These are phyloP conservation scores for Sebastes itinus DNA, from an alignment of 2,797 vertebrate species.

Conservation along the genomic window DNA sequence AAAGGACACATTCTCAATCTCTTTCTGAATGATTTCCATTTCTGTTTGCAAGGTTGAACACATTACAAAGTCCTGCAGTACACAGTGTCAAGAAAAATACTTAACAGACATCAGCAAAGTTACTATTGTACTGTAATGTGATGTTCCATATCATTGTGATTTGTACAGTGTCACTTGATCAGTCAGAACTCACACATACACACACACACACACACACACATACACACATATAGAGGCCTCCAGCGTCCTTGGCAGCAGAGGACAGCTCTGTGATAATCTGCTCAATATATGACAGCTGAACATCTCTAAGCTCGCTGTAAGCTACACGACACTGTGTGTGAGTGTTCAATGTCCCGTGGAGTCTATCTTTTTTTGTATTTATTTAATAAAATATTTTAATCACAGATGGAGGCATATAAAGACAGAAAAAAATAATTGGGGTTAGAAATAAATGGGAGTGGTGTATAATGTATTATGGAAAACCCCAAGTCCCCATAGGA, in stretches of 20 bases:
- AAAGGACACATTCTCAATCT: neutral
- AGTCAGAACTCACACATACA: neutral
- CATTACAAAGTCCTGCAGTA: neutral
- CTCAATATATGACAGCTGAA: slow-evolving; percentile 54
- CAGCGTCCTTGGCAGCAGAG: slow-evolving; percentile 32
- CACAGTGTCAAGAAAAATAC: neutral
- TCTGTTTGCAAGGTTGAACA: neutral
- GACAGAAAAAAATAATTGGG: neutral
- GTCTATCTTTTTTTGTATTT: neutral
- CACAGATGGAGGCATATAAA: neutral
- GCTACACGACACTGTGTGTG: slow-evolving; percentile 1
- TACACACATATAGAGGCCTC: neutral
- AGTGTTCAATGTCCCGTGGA: neutral
- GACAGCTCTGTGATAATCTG: slow-evolving; percentile 50
- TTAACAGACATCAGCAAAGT: neutral
- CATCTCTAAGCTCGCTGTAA: slow-evolving; percentile 41
- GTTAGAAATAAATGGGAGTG: neutral
- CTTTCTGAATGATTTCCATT: neutral
- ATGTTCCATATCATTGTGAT: neutral
- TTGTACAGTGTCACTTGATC: slow-evolving; percentile 7
- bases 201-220: neutral
- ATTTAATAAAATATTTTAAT: neutral
- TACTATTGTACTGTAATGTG: neutral
- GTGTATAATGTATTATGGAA: neutral
- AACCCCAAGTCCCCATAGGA: neutral